Conservation (phyloP, 2,888 invertebrate species). For the Carcina quercana region DNA sequence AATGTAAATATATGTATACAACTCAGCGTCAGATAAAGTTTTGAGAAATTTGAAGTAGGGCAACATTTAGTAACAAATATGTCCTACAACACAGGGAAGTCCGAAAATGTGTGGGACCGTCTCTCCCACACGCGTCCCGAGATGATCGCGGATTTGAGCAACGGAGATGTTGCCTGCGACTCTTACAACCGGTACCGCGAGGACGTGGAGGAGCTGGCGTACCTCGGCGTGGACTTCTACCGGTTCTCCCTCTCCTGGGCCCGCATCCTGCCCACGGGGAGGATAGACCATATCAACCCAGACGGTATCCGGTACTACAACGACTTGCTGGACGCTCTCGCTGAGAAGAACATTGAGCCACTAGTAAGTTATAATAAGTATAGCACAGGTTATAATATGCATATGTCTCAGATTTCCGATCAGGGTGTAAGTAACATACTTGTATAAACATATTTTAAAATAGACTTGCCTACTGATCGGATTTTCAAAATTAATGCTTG, state of each 20-base stretch:
- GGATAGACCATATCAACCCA: constrained; percentile 67
- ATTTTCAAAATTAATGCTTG: too few relatives aligned
- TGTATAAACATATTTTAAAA: too few relatives aligned
- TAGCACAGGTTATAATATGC: too few relatives aligned
- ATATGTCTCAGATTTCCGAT: too few relatives aligned
- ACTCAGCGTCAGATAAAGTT: too few relatives aligned
- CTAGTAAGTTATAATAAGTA: too few relatives aligned
- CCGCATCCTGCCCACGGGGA: constrained; percentile 76
- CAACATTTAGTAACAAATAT: too few relatives aligned
- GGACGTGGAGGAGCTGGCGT: constrained; percentile 65
- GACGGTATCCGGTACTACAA: constrained; percentile 80
- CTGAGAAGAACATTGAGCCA: constrained; percentile 77
- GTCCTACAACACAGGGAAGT: too few relatives aligned
- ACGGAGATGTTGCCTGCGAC: constrained; percentile 81
- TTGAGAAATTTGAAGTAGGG: too few relatives aligned
- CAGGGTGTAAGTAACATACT: too few relatives aligned
- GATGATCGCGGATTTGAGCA: constrained; percentile 74
- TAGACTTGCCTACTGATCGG: too few relatives aligned
- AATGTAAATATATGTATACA: too few relatives aligned
- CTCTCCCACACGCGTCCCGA: constrained; percentile 69
- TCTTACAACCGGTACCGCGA: constrained; percentile 79
- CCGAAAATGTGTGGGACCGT: constrained; percentile 78
- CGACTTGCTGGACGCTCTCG: constrained; percentile 76
- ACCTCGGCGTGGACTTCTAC: constrained; percentile 73
- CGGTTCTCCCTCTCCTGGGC: constrained; percentile 78